Base-by-base conservation (phyloP, 2,113 vertebrate genomes). In the Callipepla californica region DNA sequence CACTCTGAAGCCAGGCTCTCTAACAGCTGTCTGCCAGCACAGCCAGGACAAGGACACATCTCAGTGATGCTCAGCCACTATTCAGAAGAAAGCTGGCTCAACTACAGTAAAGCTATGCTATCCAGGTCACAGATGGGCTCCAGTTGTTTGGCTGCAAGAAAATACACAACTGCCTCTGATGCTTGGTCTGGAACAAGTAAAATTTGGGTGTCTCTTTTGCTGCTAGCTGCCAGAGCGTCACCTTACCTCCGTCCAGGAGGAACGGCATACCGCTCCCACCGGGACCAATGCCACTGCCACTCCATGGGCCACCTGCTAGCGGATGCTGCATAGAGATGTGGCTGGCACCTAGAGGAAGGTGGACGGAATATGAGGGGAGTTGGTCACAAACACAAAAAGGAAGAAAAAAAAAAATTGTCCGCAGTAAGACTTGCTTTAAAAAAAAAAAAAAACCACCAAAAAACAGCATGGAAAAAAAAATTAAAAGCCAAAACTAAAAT, bases 221-320 rank as follows among this genome's bases (percentile, higher is more conserved):
- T 91, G 84, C 91, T 87, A 68, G 89, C 94, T 96, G 94, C 96
- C 89, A 94, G 72, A 89, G 78, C 85, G 65, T 95, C 95, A 92
- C 96, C 97, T 97, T 97, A 97, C 97, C 97, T 97, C 97, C 97
- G 89, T 97, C 97, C 97, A 97, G 97, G 94, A 97, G 97, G 93
- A 97, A 97, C 65, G 97, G 95, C 44, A 81, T 92, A 91, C 89
- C 92, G 95, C 96, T 96, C 90, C 96, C 96, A 85, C 95, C 89
- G 88, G 97, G 97, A 95, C 96, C 97, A 84, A 95, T 76, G 94
- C 94, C 95, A 96, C 95, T 93, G 94, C 95, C 97, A 91, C 93
- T 97, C 97, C 96, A 95, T 18, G 94, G 96, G 94, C 93, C 91
- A 93, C 94, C 97, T 93, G 96, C 44, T 76, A 93, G 95, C 70